Conservation (phyloP, 92 coral and sea anemone species). For the Phenganax marumi region DNA sequence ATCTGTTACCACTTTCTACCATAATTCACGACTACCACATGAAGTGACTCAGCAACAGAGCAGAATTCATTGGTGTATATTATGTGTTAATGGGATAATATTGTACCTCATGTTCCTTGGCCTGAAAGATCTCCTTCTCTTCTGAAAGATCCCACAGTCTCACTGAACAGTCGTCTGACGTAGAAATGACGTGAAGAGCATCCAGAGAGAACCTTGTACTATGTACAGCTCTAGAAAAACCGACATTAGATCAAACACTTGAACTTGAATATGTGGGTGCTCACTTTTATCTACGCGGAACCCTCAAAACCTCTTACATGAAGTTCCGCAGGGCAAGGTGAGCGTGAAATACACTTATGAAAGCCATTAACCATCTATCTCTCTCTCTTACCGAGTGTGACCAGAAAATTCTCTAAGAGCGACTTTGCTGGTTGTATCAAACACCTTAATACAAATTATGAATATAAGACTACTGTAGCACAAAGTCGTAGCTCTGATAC, state of each 20-base stretch:
- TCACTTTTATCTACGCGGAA: too few species aligned
- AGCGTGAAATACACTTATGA: not conserved
- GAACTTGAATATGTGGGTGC: not conserved
- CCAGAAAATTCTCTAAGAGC: constrained; percentile 74
- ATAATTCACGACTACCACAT: too few species aligned
- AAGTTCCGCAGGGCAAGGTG: too few species aligned
- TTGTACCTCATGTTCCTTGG: constrained; percentile 75
- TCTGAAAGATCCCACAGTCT: constrained; percentile 81
- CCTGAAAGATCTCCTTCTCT: constrained; percentile 63
- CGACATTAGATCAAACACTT: not conserved
- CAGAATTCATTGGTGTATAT: not conserved
- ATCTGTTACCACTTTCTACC: too few species aligned
- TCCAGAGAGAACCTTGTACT: constrained; percentile 81
- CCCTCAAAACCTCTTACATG: too few species aligned
- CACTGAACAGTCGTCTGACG: constrained; percentile 73
- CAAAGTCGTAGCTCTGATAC: too few species aligned
- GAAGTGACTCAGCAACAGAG: too few species aligned
- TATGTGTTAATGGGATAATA: not conserved
- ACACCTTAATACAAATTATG: constrained; percentile 52
- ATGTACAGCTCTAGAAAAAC: constrained; percentile 71
- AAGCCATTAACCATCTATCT: not conserved
- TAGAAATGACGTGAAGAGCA: constrained; percentile 69
- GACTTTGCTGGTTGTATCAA: constrained; percentile 80
- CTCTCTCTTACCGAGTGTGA: constrained; percentile 66
- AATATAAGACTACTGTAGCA: too few species aligned